Evolutionary conservation across 2,797 vertebrate species (phyloP), one percentile per base, ranked within the genome.

Genomic region (Megaceryle alcyon): DNA sequence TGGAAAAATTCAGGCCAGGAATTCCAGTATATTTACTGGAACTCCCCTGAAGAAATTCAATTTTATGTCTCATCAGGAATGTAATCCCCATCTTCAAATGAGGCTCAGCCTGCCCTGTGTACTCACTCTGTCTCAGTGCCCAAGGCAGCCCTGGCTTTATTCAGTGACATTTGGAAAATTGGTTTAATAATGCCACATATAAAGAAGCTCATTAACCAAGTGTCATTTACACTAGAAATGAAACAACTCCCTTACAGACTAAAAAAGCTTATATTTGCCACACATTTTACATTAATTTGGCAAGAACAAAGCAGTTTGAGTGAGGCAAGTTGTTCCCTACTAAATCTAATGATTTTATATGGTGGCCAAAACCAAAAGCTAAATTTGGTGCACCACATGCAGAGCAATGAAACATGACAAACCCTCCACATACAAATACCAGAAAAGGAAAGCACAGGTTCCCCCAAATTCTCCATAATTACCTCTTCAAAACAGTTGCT

Each of bases 181-280:
- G 35, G 25, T 70, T 9, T 57, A 65, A 53, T 85, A 80, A 63
- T n/a, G 23, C 37, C 72, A 73, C 7, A 22, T 37, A 21, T 11
- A 26, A 49, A 77, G 44, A 76, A 48, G 8, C 57, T 66, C 2
- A 2, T 65, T 65, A 85, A 44, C 31, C 0, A 0, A 51, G 23
- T 71, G 17, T 22, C 63, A 76, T 77, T 70, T 71, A 72, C 14
- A 69, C 14, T 37, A 43, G 46, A 80, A 88, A 88, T 82, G 12
- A 89, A 93, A 78, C 10, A 57, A 78, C 28, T 76, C 48, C 31
- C 14, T 89, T 66, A 19, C 26, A 82, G 61, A 54, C 29, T 84
- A 3, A 53, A 33, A 76, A 48, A 79, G 26, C 26, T 76, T 44
- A n/a, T 33, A 72, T 11, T 48, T 79, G 17, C n/a, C 54, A 68